Percentiles rank a stretch among this genome's conserved stretches.
These are phyloP conservation scores for Lasius platythorax DNA, from an alignment of 2,888 invertebrate genomes.

Conservation along the genomic window DNA sequence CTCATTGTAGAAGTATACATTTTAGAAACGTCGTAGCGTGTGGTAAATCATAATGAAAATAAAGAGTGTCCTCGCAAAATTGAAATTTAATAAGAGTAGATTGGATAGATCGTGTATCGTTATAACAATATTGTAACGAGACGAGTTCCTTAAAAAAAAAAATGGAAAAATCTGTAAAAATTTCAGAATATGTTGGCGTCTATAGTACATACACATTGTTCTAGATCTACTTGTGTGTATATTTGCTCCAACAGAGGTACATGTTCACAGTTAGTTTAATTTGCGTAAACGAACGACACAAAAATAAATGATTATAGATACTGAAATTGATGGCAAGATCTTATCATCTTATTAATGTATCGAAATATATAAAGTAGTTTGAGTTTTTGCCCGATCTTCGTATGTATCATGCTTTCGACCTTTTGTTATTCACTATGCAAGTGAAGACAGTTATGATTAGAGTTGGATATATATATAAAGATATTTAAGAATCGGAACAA, in stretches of 20 bases:
- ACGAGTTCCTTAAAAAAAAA: conserved; percentile 9
- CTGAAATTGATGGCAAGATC: conserved; percentile 39
- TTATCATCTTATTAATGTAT: conserved; percentile 66
- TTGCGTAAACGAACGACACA: conserved; percentile 28
- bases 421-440: conserved; percentile 43
- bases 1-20: conserved; percentile 3
- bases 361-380: conserved; percentile 59
- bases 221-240: conserved; percentile 46
- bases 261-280: conserved; percentile 40
- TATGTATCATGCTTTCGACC: conserved; percentile 29
- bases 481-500: conserved; percentile 34
- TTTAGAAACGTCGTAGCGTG: conserved; percentile 20
- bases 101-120: conserved; percentile 35
- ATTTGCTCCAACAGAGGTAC: conserved; percentile 39
- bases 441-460: conserved; percentile 38
- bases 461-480: conserved; percentile 16
- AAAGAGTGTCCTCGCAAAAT: conserved; percentile 13
- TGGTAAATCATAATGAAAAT: conserved; percentile 13
- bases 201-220: conserved; percentile 33
- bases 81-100: conserved; percentile 28
- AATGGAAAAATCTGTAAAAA: conserved; percentile 17
- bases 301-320: conserved; percentile 37
- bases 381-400: conserved; percentile 28
- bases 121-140: conserved; percentile 38
- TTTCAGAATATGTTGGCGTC: conserved; percentile 30